Evolutionary conservation across 2,113 vertebrate genomes (phyloP).

Genomic region (Chionodraco myersi): DNA sequence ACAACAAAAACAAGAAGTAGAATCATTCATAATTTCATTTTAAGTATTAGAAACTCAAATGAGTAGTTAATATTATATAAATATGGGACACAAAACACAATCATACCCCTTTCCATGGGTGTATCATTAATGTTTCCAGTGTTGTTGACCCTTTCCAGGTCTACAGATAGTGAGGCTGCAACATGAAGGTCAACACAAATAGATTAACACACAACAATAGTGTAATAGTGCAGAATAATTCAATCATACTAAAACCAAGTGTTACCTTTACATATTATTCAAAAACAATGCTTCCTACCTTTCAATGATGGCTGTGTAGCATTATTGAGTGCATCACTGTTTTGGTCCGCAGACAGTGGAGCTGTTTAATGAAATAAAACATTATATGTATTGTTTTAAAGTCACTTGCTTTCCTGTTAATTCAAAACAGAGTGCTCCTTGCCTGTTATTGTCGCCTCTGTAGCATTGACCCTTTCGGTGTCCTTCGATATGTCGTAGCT

Average conservation of each 20-base stretch:
- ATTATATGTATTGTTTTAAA: background rate
- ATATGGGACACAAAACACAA: background rate
- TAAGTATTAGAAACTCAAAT: background rate
- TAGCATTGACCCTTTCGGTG: slow-evolving; percentile 1
- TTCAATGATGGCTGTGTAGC: slow-evolving; percentile 21
- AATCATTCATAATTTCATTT: no score
- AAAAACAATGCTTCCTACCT: slow-evolving; percentile 23
- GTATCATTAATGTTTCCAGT: slow-evolving; percentile 67
- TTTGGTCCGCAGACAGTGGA: background rate
- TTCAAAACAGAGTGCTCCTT: slow-evolving; percentile 4
- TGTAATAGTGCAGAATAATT: background rate
- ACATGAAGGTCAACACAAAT: background rate
- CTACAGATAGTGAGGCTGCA: slow-evolving; percentile 68
- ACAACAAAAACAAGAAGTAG: no score
- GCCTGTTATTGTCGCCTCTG: slow-evolving; percentile 34
- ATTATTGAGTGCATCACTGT: background rate
- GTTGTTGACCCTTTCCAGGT: slow-evolving; percentile 76
- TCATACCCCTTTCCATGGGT: slow-evolving; percentile 82
- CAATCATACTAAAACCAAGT: background rate
- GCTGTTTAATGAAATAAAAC: background rate
- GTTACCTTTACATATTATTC: background rate
- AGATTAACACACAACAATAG: background rate
- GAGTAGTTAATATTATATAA: background rate
- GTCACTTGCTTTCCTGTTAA: background rate
- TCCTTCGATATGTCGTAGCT: background rate